Base-by-base conservation (phyloP, 1,140 invertebrate genomes). In the Eurosta solidaginis region DNA sequence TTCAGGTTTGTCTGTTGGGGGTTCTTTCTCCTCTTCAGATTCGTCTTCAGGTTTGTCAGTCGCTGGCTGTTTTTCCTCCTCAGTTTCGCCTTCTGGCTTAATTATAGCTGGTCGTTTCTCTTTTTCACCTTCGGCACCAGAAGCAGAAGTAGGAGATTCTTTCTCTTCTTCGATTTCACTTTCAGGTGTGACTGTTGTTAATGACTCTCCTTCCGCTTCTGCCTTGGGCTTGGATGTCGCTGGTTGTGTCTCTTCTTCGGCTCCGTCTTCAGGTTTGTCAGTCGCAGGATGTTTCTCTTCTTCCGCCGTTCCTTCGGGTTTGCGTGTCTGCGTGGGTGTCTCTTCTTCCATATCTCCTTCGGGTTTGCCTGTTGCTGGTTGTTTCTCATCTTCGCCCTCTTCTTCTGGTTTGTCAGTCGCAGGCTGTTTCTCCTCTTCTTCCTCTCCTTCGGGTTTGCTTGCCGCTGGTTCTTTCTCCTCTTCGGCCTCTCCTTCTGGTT, bases 221-320 rank as follows among this genome's bases (percentile, higher is more conserved):
- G n/a, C n/a, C n/a, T n/a, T n/a, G n/a, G n/a, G n/a, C n/a, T n/a
- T n/a, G n/a, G 77, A 50, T 77, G 54, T 44, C 5, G 12, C 20
- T 12, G 75, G 75, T 22, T 76, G 29, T 49, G 40, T 75, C 74
- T 17, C 22, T 76, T 68, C 27, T 54, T 44, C 40, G 0, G 42
- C 22, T 7, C 14, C 45, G 25, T 68, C 73, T 33, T 79, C 54
- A n/a, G n/a, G n/a, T n/a, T n/a, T n/a, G n/a, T n/a, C n/a, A 14
- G 76, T 42, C 77, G 79, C 52, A 45, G 75, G 74, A 73, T 74
- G 50, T 73, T 78, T 74, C 40, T 59, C 36, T 74, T 52, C n/a
- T 14, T 52, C 76, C n/a, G 77, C 12, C 10, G 36, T 76, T 75
- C 22, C 6, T 73, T 79, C 49, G n/a, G n/a, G n/a, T n/a, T n/a